Evolutionary conservation across 2,797 vertebrate genomes (phyloP), one percentile per base, ranked within the genome.

Genomic region (Acipenser oxyrinchus): DNA sequence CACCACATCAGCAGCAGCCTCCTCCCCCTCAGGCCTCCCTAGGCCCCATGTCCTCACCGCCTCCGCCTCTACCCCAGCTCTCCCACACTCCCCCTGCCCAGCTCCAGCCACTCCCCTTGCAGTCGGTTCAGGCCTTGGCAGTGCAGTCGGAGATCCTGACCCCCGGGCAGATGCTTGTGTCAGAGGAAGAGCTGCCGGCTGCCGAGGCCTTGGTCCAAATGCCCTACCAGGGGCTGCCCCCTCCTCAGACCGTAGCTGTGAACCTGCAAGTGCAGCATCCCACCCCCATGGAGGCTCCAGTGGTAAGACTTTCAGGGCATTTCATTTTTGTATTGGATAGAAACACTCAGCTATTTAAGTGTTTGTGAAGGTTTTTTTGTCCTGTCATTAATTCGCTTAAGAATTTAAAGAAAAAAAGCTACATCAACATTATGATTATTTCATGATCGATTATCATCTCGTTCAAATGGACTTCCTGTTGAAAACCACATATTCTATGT

Each of bases 261-360:
- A 91, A 91, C 73, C 86, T 90, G 12, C 90, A 91, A 80, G 86
- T 97, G 65, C 93, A 95, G 61, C 84, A 90, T 0, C 76, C 85
- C 0, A 83, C 87, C 76, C 83, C 82, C 2, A 82, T 79, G 66
- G 87, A 91, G 73, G 77, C 84, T 49, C 86, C 87, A 64, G 78
- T 85, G 82, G 94, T 96, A 74, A 84, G 83, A 75, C 60, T 11
- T n/a, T 57, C 12, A 11, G 49, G 48, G 49, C 11, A 11, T 49
- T 51, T 51, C 6, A 6, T 65, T 7, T 60, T 62, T 7, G 62
- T 7, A 51, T 58, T 23, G 2, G 53, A 61, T 59, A 49, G 49
- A 51, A 53, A 50, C 6, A 37, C 48, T 7, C 10, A 63, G 49
- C 10, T 62, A 60, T 37, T 23, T 37, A 13, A 55, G 60, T 37